Base-by-base conservation (phyloP, 2,113 vertebrate species). In the Indicator indicator region DNA sequence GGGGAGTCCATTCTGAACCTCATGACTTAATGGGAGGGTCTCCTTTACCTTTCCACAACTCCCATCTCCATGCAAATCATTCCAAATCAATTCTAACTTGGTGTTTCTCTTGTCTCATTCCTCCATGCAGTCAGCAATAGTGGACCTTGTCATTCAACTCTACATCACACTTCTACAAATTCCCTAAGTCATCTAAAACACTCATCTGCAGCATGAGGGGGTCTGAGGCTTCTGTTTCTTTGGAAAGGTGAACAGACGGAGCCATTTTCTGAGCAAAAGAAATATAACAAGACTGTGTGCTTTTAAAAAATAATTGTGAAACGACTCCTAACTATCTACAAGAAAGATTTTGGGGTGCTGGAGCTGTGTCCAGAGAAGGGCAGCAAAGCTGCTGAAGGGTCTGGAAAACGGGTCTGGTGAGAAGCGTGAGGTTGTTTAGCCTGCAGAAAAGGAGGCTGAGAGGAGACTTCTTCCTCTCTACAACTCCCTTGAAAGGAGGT, bases 221-320 rank as follows among this genome's bases (percentile, higher is more conserved):
- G 30, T 28, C 11, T 4, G 26, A 6, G 46, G 26, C 21, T 71
- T 68, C 4, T 12, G 36, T 73, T 86, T 62, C 5, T 79, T 28
- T 74, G 68, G 62, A 48, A 74, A 54, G 64, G 46, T 88, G 76
- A 60, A 74, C 21, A 28, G 76, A 89, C 21, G 3, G 5, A 90
- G 73, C 65, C 38, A 32, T 92, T 92, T 94, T 91, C 67, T 65
- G 46, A 90, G 74, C 50, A 65, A 85, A 77, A 88, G n/a, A 55
- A 55, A 84, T 89, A 86, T 52, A 64, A 81, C 62, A 52, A 4
- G 54, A 80, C 16, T 58, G 72, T 26, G 12, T 83, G 85, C 73
- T 94, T 91, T n/a, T 85, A 50, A 48, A 50, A 12, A 50, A 50
- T 21, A 50, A 50, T 24, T 24, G 48, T 52, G 23, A 52, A 26